A percentile compares a stretch with the other conserved stretches of the same genome.
phyloP scores from a whole-genome alignment of 2,888 invertebrate species.

The Rutpela maculata region DNA sequence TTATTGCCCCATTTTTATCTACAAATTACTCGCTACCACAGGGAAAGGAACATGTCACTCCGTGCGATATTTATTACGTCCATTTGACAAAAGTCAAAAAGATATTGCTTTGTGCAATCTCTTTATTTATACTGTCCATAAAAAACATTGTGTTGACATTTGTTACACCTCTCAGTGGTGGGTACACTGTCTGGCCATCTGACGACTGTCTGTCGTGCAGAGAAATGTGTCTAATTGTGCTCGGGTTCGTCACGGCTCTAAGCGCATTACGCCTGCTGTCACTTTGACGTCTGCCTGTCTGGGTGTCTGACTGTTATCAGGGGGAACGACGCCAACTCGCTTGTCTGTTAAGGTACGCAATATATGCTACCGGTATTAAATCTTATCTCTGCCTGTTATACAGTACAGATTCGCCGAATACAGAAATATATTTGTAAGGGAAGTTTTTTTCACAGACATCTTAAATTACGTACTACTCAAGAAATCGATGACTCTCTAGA shows the following conservation, averaged over 20 bases:
- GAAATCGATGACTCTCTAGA: no score
- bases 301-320: neutral
- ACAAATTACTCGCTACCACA: neutral
- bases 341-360: no score
- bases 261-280: neutral
- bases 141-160: neutral
- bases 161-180: neutral
- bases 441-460: no score
- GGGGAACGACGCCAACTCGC: neutral
- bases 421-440: no score
- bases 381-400: no score
- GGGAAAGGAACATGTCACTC: neutral
- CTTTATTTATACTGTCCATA: neutral
- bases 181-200: neutral
- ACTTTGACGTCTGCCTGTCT: neutral
- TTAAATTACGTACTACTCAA: no score
- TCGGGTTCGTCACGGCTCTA: neutral
- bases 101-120: neutral
- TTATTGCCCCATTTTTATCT: constrained; percentile 3
- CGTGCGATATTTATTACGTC: neutral
- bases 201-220: neutral
- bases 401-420: no score
- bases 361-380: no score
- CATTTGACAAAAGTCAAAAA: neutral
- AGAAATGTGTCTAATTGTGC: neutral